Evolutionary conservation across 2,113 vertebrate species (phyloP).

Genomic region (Podarcis cretensis): DNA sequence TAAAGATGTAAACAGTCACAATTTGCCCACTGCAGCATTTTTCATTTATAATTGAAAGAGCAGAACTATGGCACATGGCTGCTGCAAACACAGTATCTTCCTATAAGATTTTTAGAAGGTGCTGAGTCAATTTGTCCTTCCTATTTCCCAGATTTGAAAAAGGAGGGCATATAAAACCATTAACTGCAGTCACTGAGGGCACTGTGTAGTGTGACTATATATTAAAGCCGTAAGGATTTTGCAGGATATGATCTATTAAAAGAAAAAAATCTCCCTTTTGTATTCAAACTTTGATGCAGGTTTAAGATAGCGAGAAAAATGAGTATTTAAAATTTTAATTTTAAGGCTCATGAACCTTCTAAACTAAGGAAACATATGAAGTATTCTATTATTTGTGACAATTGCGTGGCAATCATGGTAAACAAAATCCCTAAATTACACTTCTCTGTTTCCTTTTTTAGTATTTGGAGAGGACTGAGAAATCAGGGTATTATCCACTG

Average conservation of each 20-base stretch:
- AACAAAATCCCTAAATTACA: neutral
- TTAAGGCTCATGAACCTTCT: neutral
- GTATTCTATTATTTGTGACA: neutral
- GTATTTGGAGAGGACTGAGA: neutral
- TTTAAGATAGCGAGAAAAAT: neutral
- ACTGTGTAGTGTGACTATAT: neutral
- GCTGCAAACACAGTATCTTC: slow-evolving; percentile 19
- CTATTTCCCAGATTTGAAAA: neutral
- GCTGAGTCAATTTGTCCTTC: neutral
- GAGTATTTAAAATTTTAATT: neutral
- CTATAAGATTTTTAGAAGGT: neutral
- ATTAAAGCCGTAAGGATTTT: neutral
- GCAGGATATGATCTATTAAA: neutral
- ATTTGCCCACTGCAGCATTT: neutral
- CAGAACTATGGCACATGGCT: neutral
- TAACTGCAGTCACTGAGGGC: neutral
- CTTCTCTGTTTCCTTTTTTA: neutral
- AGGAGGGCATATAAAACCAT: neutral
- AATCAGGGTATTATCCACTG: neutral
- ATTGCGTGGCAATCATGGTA: neutral
- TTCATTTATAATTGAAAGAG: slow-evolving; percentile 47
- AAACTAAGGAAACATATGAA: neutral
- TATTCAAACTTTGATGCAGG: neutral
- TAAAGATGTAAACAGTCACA: slow-evolving; percentile 56
- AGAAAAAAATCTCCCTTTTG: neutral